Evolutionary conservation across 2,113 vertebrate species (phyloP).

Genomic region (Engraulis encrasicolus): DNA sequence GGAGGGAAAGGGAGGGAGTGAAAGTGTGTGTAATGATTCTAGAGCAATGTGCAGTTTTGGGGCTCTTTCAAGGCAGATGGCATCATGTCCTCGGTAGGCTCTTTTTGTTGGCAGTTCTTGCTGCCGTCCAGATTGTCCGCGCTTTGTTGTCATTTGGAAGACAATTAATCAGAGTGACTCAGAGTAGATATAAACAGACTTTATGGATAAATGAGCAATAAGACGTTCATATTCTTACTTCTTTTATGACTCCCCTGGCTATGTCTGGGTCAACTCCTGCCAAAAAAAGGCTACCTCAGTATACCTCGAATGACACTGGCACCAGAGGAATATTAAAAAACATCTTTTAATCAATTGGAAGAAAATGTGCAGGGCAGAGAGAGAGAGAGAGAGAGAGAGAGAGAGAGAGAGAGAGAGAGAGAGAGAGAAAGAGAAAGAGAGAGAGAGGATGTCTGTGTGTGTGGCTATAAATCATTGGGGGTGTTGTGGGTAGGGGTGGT

Average conservation of each 20-base stretch:
- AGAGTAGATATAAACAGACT: conserved; percentile 54
- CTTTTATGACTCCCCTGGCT: conserved; percentile 56
- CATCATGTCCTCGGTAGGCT: conserved; percentile 18
- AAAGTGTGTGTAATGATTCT: not conserved
- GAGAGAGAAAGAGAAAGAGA: too few relatives aligned
- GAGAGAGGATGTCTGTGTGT: too few relatives aligned
- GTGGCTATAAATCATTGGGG: conserved; percentile 55
- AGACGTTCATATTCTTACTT: conserved; percentile 55
- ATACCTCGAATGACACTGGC: conserved; percentile 64
- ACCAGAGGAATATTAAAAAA: conserved; percentile 53
- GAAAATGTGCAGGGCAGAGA: too few relatives aligned
- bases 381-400: too few relatives aligned
- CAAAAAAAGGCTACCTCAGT: conserved; percentile 60
- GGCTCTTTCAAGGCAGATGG: conserved; percentile 25
- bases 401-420: too few relatives aligned
- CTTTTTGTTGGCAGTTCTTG: not conserved
- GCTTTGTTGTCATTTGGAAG: conserved; percentile 49
- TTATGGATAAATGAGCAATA: conserved; percentile 54
- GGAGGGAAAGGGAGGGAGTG: too few relatives aligned
- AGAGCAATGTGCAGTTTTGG: conserved; percentile 9
- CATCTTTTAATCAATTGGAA: conserved; percentile 66
- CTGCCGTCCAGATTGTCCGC: conserved; percentile 30
- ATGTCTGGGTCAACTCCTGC: conserved; percentile 47
- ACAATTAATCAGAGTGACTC: conserved; percentile 61
- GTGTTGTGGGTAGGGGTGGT: not conserved